Evolutionary conservation across 2,888 invertebrate species (phyloP).

Genomic region (Sarcophaga carnaria): DNA sequence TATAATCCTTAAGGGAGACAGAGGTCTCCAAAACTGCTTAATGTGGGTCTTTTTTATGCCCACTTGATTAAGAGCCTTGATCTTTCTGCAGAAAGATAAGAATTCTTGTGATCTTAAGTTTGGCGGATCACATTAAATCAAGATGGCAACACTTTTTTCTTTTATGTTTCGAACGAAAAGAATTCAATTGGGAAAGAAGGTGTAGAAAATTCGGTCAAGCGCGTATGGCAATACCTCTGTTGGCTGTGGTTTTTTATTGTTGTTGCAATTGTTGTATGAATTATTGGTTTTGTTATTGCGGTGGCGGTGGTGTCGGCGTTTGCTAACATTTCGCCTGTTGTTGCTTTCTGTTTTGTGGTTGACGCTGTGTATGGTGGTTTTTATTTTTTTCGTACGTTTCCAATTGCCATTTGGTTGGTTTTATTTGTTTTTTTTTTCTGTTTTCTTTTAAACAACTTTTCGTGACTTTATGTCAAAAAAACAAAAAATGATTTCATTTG

Average conservation of each 20-base stretch:
- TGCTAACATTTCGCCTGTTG: too few relatives aligned
- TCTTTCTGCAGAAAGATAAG: too few relatives aligned
- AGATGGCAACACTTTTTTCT: too few relatives aligned
- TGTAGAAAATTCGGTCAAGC: slow-evolving; percentile 20
- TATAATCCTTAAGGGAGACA: too few relatives aligned
- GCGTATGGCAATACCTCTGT: slow-evolving; percentile 20
- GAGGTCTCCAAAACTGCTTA: too few relatives aligned
- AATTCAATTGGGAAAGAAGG: neutral
- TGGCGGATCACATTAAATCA: too few relatives aligned
- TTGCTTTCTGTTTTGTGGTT: slow-evolving; percentile 17
- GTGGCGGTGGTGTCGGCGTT: too few relatives aligned
- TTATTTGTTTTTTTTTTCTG: neutral
- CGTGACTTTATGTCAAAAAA: slow-evolving; percentile 66
- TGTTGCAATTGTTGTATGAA: neutral
- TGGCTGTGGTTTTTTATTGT: neutral
- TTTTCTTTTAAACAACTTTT: slow-evolving; percentile 53
- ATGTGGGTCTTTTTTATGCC: too few relatives aligned
- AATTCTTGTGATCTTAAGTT: too few relatives aligned
- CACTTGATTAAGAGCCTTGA: too few relatives aligned
- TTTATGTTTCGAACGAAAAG: too few relatives aligned
- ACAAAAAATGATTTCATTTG: slow-evolving; percentile 61
- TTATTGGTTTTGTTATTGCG: neutral
- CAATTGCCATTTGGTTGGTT: slow-evolving; percentile 45
- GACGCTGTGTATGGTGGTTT: slow-evolving; percentile 21
- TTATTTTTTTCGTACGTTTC: neutral